A percentile compares a stretch with the other conserved stretches of the same genome.
Evolutionary conservation across 2,113 vertebrate species (phyloP).

Genomic region (rabbit (Oryctolagus cuniculus)): mOryCun1.1 NC_091441.1:86711501-86712000

Average conservation of each 20-base stretch:
- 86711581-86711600: background rate
- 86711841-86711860: background rate
- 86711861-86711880: background rate
- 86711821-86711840: background rate
- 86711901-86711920: conserved; percentile 31
- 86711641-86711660: background rate
- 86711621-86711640: background rate
- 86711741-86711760: background rate
- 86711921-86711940: background rate
- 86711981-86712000: background rate
- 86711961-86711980: background rate
- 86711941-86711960: background rate
- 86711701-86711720: background rate
- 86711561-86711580: background rate
- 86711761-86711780: background rate
- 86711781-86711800: conserved; percentile 7
- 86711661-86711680: background rate
- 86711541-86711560: background rate
- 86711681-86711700: background rate
- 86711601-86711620: background rate
- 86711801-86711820: background rate
- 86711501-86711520: background rate
- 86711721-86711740: background rate
- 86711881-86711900: background rate
- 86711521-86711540: conserved; percentile 2